Evolutionary conservation across 2,888 invertebrate species (phyloP).

Genomic region (Eurois occulta): DNA sequence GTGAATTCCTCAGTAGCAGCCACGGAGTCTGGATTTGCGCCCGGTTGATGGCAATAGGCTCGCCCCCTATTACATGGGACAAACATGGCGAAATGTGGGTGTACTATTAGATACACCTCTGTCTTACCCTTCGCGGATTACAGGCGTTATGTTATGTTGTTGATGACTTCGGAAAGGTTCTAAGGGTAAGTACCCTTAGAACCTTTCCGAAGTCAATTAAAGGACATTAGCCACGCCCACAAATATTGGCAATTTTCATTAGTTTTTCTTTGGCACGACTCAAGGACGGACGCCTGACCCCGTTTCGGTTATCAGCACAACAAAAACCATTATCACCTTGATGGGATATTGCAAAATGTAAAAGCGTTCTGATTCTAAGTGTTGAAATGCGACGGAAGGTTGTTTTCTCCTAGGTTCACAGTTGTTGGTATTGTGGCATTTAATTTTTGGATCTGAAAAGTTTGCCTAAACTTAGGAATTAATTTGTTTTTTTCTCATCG

Average conservation of each 20-base stretch:
- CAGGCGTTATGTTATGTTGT: no score
- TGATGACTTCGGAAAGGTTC: no score
- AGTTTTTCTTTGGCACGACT: constrained; percentile 60
- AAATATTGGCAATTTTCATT: constrained; percentile 44
- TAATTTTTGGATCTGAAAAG: constrained; percentile 19
- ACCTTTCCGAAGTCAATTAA: constrained; percentile 18
- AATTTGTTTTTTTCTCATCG: no score
- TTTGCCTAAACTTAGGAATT: constrained; percentile 1
- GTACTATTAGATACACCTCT: no score
- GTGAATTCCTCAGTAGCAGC: no score
- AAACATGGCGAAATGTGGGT: no score
- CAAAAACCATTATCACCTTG: constrained; percentile 81
- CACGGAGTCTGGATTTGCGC: no score
- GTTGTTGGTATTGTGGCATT: constrained; percentile 66
- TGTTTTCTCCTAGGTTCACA: constrained; percentile 81
- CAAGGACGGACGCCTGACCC: constrained; percentile 76
- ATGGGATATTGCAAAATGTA: constrained; percentile 83
- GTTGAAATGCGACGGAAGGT: constrained; percentile 77
- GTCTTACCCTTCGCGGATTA: no score
- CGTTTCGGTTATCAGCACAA: constrained; percentile 74
- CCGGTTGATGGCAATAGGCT: no score
- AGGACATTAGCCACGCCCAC: constrained; percentile 32
- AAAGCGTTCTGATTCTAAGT: constrained; percentile 76
- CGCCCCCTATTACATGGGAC: no score
- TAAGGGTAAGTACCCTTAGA: no score